Conservation (phyloP, 64 coral and sea anemone genomes). For the Montipora foliosa region DNA sequence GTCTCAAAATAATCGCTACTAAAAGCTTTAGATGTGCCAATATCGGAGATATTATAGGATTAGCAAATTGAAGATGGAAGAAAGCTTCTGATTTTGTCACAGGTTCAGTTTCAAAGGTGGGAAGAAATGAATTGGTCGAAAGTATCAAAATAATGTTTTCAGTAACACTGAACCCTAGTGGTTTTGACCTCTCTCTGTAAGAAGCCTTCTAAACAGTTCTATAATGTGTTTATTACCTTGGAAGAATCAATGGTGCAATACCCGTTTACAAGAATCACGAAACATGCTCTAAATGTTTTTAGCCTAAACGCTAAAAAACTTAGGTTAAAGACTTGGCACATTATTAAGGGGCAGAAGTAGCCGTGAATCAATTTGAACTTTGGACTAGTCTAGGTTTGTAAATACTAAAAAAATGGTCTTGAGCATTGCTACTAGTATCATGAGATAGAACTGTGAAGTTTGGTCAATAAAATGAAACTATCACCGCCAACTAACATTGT, state of each 20-base stretch:
- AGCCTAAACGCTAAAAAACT: not conserved
- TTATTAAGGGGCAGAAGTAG: too few species aligned
- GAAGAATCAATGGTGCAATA: not conserved
- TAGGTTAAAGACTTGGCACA: not conserved
- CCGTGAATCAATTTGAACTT: too few species aligned
- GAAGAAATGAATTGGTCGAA: not conserved
- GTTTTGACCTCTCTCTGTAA: constrained; percentile 29
- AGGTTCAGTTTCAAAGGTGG: not conserved
- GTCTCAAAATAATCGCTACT: not conserved
- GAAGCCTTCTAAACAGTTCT: not conserved
- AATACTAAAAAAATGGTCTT: not conserved
- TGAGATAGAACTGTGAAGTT: not conserved
- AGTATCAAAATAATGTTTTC: not conserved
- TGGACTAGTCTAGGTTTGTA: not conserved
- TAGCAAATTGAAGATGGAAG: not conserved
- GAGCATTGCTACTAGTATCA: not conserved
- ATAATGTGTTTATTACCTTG: not conserved
- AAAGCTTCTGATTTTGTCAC: not conserved
- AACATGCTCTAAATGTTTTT: not conserved
- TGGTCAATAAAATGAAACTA: not conserved
- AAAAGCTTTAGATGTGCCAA: not conserved
- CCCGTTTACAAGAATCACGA: not conserved
- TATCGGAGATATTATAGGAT: not conserved
- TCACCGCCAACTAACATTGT: not conserved
- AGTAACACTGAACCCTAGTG: not conserved